These are phyloP conservation scores for Pterostichus niger DNA, from an alignment of 2,888 invertebrate genomes.

Conservation along the genomic window DNA sequence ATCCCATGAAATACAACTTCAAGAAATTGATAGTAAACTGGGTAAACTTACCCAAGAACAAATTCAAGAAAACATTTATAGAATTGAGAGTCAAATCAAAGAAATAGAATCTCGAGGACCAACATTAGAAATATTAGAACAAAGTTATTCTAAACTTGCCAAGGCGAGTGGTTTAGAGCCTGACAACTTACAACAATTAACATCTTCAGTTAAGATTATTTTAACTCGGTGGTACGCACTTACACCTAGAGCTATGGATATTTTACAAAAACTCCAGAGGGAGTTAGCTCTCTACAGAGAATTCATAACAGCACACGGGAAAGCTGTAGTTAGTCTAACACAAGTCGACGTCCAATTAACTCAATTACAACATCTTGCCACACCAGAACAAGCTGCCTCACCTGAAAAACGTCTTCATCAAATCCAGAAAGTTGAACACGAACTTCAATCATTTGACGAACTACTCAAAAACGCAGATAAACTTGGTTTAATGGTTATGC, in stretches of 20 bases:
- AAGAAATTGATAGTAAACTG: conserved; percentile 81
- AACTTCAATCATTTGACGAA: conserved; percentile 79
- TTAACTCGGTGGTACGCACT: conserved; percentile 84
- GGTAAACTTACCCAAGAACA: conserved; percentile 80
- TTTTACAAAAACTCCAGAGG: conserved; percentile 80
- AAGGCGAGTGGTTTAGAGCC: conserved; percentile 85
- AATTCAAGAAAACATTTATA: conserved; percentile 80
- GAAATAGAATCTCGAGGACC: conserved; percentile 80
- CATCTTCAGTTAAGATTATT: conserved; percentile 80
- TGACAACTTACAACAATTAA: conserved; percentile 83
- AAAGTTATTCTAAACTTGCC: conserved; percentile 84
- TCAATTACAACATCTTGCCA: conserved; percentile 82
- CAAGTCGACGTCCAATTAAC: conserved; percentile 87
- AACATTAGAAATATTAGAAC: conserved; percentile 83
- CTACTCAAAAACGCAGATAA: conserved; percentile 81
- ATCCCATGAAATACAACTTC: conserved; percentile 82
- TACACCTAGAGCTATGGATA: conserved; percentile 80
- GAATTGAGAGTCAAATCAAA: conserved; percentile 79
- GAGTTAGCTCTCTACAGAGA: conserved; percentile 83
- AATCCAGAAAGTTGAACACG: conserved; percentile 79
- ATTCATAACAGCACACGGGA: conserved; percentile 86
- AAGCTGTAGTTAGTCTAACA: conserved; percentile 85
- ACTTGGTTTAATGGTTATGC: conserved; percentile 81
- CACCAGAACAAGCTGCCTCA: conserved; percentile 77
- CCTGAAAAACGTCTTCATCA: conserved; percentile 76